A percentile compares a stretch with the other conserved stretches of the same genome.
These are phyloP conservation scores for Galago senegalensis DNA, from an alignment of 2,797 vertebrate species.

Conservation along the genomic window DNA sequence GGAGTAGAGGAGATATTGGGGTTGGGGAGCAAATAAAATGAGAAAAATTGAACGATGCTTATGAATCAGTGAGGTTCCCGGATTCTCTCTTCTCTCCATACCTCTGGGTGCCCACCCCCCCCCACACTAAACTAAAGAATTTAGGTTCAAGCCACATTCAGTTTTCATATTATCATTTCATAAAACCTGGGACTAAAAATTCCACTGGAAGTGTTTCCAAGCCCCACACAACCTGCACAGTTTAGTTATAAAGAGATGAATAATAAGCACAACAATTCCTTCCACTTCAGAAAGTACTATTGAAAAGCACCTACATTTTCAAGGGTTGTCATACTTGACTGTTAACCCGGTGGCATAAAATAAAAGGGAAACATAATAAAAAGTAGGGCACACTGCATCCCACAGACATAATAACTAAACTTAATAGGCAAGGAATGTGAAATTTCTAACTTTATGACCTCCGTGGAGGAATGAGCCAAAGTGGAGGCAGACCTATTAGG, in stretches of 20 bases:
- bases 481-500: not conserved
- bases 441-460: slow-evolving; percentile 68
- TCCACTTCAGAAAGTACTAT: slow-evolving; percentile 75
- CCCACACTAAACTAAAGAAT: slow-evolving; percentile 5
- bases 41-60: slow-evolving; percentile 25
- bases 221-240: slow-evolving; percentile 51
- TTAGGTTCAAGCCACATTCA: slow-evolving; percentile 22
- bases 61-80: not conserved
- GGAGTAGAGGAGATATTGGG: not conserved
- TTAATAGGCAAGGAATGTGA: slow-evolving; percentile 47
- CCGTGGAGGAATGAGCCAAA: slow-evolving; percentile 17
- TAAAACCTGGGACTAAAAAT: slow-evolving; percentile 56
- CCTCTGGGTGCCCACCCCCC: not conserved
- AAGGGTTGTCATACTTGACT: slow-evolving; percentile 49
- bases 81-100: not conserved
- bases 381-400: slow-evolving; percentile 59
- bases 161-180: slow-evolving; percentile 47
- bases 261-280: slow-evolving; percentile 68
- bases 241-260: slow-evolving; percentile 62
- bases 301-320: slow-evolving; percentile 65
- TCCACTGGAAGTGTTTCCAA: slow-evolving; percentile 54
- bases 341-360: slow-evolving; percentile 72
- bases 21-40: not conserved
- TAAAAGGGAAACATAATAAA: slow-evolving; percentile 74
- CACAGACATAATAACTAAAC: slow-evolving; percentile 65